Evolutionary conservation across 2,113 vertebrate species (phyloP).

Genomic region (Butorides virescens): DNA sequence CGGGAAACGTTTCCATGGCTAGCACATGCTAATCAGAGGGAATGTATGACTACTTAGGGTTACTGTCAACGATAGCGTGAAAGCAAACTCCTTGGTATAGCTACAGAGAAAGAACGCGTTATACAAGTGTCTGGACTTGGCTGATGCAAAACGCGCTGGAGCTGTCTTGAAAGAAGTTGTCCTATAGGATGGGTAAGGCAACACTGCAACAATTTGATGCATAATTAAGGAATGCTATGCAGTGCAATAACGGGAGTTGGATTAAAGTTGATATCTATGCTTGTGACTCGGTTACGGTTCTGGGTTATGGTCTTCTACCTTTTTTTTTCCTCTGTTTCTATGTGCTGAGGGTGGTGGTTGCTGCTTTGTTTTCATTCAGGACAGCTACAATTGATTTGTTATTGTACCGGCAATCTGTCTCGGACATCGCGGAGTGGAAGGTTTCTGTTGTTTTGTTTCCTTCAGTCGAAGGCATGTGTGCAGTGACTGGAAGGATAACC

Average conservation of each 20-base stretch:
- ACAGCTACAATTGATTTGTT: background rate
- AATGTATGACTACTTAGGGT: background rate
- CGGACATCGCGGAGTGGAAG: fast-evolving
- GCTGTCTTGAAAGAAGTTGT: background rate
- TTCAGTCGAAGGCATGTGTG: background rate
- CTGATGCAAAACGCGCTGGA: background rate
- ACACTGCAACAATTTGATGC: background rate
- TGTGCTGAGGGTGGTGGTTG: background rate
- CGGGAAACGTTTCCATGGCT: fast-evolving
- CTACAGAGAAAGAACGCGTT: background rate
- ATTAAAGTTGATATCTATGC: background rate
- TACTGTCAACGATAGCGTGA: background rate
- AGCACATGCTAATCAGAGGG: background rate
- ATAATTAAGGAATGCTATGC: background rate
- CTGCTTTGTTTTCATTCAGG: background rate
- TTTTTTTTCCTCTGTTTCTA: background rate
- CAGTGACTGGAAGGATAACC: background rate
- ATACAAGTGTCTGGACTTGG: background rate
- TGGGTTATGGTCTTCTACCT: background rate
- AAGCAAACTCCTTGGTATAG: background rate
- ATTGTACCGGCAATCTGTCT: background rate
- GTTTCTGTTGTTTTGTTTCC: background rate
- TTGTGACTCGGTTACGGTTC: background rate
- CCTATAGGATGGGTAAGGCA: background rate
- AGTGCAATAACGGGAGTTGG: background rate